Conservation (phyloP, 2,888 invertebrate genomes). For the Erebia aethiops region DNA sequence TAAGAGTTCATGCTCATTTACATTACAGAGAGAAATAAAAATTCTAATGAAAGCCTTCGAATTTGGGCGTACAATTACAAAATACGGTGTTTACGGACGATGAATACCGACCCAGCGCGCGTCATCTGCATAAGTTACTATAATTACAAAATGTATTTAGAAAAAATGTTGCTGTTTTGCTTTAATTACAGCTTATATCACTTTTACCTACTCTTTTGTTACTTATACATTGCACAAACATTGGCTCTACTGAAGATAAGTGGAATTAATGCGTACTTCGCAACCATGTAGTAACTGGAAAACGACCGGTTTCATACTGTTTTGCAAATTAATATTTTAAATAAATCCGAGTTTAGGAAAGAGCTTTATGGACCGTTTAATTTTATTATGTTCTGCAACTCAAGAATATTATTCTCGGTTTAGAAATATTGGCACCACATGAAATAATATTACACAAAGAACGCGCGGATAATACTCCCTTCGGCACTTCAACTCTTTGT, state of each 20-base stretch:
- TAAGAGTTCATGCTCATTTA: neutral
- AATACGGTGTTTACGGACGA: conserved; percentile 35
- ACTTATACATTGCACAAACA: conserved; percentile 27
- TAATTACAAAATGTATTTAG: conserved; percentile 32
- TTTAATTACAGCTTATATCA: conserved; percentile 29
- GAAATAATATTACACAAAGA: neutral
- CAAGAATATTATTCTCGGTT: neutral
- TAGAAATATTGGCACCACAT: neutral
- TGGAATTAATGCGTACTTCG: conserved; percentile 22
- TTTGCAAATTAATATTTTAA: conserved; percentile 14
- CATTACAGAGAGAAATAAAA: conserved; percentile 27
- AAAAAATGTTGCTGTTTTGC: conserved; percentile 23
- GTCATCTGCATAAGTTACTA: conserved; percentile 32
- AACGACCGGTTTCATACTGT: conserved; percentile 3
- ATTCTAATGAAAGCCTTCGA: conserved; percentile 30
- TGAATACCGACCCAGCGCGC: conserved; percentile 32
- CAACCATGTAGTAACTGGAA: conserved; percentile 9
- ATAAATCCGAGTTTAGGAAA: neutral
- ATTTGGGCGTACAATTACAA: conserved; percentile 32
- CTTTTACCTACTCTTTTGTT: conserved; percentile 28
- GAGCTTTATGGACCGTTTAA: neutral
- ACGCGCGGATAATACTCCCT: too few relatives aligned
- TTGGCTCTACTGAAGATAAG: conserved; percentile 18
- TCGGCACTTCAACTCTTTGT: too few relatives aligned
- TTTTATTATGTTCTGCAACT: neutral